Percentiles rank a stretch among this genome's conserved stretches.
phyloP scores from a whole-genome alignment of 1,140 invertebrate genomes.

The Portunus trituberculatus region DNA sequence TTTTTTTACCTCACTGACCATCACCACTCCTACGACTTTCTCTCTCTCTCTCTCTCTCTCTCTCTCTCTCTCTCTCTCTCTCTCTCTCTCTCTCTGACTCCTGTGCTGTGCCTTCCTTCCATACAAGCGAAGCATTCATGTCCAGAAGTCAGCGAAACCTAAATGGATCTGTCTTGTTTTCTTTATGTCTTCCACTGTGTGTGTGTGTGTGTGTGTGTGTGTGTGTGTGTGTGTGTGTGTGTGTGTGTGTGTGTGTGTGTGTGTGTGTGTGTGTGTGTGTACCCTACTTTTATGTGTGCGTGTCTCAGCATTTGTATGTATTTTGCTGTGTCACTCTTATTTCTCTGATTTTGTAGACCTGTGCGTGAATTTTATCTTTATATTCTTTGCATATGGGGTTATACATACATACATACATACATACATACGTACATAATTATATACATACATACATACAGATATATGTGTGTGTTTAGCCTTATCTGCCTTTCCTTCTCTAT shows the following conservation, averaged over 20 bases:
- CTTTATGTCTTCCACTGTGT: too few species aligned
- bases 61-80: slow-evolving; percentile 17
- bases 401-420: slow-evolving; percentile 54
- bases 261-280: too few species aligned
- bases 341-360: too few species aligned
- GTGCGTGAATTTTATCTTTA: background rate
- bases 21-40: background rate
- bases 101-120: background rate
- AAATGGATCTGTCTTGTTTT: too few species aligned
- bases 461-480: slow-evolving; percentile 28
- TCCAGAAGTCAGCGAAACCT: too few species aligned
- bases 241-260: too few species aligned
- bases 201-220: too few species aligned
- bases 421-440: slow-evolving; percentile 51
- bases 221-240: too few species aligned
- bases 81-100: slow-evolving; percentile 17
- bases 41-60: background rate
- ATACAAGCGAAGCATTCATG: too few species aligned
- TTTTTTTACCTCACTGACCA: background rate
- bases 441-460: slow-evolving; percentile 55
- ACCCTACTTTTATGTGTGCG: background rate
- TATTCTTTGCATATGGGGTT: background rate
- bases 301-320: too few species aligned
- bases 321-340: too few species aligned
- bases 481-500: background rate